phyloP scores from a whole-genome alignment of 2,113 vertebrate species.

The Indicator indicator region DNA sequence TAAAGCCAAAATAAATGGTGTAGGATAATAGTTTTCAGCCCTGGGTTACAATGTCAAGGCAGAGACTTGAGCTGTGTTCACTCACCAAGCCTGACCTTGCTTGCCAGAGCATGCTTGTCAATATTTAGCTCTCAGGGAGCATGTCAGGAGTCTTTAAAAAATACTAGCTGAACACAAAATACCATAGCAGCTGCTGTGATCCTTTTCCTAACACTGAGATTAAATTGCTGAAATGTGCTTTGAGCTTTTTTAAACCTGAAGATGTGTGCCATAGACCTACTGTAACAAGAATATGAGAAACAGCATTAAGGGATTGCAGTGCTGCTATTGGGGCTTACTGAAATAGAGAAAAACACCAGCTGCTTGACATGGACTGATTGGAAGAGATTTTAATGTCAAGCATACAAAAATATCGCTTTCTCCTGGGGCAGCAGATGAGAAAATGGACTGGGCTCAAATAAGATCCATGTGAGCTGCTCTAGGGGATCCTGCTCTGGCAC shows the following conservation, averaged over 20 bases:
- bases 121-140: conserved; percentile 76
- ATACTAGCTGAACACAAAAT: conserved; percentile 78
- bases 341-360: conserved; percentile 55
- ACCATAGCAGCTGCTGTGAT: conserved; percentile 76
- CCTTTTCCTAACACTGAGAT: conserved; percentile 80
- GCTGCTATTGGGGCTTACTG: conserved; percentile 52
- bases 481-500: too few species aligned
- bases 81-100: conserved; percentile 80
- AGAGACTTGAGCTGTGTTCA: conserved; percentile 74
- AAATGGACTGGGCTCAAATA: background rate
- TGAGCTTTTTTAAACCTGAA: conserved; percentile 58
- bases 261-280: conserved; percentile 53
- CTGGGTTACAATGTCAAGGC: conserved; percentile 72
- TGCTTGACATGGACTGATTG: conserved; percentile 58
- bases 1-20: conserved; percentile 71
- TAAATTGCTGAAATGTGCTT: conserved; percentile 72
- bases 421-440: conserved; percentile 7
- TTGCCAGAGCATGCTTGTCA: conserved; percentile 81
- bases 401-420: conserved; percentile 42
- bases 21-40: conserved; percentile 73
- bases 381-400: conserved; percentile 50
- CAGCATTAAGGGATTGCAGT: conserved; percentile 50
- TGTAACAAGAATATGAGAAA: conserved; percentile 57
- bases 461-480: background rate
- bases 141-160: conserved; percentile 65